Conservation (phyloP, 2,888 invertebrate species). For the Proisotoma minuta region DNA sequence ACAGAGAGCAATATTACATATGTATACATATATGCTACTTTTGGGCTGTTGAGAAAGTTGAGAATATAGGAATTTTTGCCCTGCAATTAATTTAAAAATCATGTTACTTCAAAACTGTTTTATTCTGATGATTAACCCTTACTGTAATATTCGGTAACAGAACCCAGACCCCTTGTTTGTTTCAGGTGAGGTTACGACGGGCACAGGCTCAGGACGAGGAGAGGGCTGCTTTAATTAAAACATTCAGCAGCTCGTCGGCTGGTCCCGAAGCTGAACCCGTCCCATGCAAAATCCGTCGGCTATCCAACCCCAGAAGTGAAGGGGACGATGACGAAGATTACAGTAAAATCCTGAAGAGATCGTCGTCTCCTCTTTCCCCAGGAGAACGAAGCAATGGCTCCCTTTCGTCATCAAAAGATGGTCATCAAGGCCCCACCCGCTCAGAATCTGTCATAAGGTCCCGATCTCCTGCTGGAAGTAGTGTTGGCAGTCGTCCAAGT, state of each 20-base stretch:
- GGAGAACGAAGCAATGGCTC: neutral
- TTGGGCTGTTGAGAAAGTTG: too few relatives aligned
- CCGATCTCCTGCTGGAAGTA: neutral
- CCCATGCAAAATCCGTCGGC: conserved; percentile 13
- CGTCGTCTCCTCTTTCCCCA: conserved; percentile 12
- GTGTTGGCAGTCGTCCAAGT: neutral
- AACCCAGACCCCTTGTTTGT: conserved; percentile 8
- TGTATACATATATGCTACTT: too few relatives aligned
- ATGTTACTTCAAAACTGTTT: too few relatives aligned
- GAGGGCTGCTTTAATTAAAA: conserved; percentile 33
- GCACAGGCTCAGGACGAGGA: conserved; percentile 79
- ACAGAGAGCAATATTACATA: too few relatives aligned
- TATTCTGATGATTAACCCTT: too few relatives aligned
- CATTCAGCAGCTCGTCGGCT: conserved; percentile 25
- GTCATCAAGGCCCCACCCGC: conserved; percentile 10
- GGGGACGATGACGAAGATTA: neutral
- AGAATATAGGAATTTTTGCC: too few relatives aligned
- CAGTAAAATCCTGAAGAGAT: neutral
- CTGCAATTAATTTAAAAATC: too few relatives aligned
- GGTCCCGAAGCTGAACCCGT: conserved; percentile 39
- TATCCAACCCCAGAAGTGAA: neutral
- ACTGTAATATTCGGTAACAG: neutral
- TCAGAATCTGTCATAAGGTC: neutral
- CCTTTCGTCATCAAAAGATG: neutral
- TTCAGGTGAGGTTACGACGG: conserved; percentile 73